phyloP scores from a whole-genome alignment of 1,140 invertebrate genomes.

The Cherax destructor region DNA sequence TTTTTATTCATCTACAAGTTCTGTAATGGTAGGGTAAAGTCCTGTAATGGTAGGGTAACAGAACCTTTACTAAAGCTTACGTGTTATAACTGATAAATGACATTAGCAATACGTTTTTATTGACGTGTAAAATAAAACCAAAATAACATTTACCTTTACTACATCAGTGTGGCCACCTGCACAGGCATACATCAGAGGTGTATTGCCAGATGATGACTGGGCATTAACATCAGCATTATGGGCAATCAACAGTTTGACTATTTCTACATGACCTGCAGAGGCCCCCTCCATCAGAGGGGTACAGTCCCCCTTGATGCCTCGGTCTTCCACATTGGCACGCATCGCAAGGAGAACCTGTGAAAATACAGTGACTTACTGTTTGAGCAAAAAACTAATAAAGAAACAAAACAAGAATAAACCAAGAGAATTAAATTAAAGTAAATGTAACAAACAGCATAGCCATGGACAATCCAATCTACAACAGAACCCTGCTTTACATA shows the following conservation, averaged over 20 bases:
- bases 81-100: too few relatives aligned
- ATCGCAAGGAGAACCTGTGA: conserved; percentile 92
- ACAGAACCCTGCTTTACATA: too few relatives aligned
- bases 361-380: not conserved
- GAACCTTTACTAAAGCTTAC: too few relatives aligned
- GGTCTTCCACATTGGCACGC: conserved; percentile 97
- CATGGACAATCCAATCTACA: too few relatives aligned
- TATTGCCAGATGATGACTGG: conserved; percentile 83
- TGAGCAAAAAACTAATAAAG: not conserved
- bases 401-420: too few relatives aligned
- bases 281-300: conserved; percentile 98
- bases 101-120: too few relatives aligned
- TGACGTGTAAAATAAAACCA: too few relatives aligned
- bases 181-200: conserved; percentile 98
- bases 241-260: conserved; percentile 91
- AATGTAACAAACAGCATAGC: too few relatives aligned
- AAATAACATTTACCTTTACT: conserved; percentile 77
- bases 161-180: conserved; percentile 96
- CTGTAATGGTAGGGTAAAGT: too few relatives aligned
- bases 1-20: too few relatives aligned
- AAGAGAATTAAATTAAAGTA: too few relatives aligned
- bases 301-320: conserved; percentile 95
- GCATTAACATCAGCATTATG: conserved; percentile 91
- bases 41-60: too few relatives aligned
- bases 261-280: conserved; percentile 94